A percentile compares a stretch with the other conserved stretches of the same genome.
Evolutionary conservation across 2,888 invertebrate genomes (phyloP).

Genomic region (Microchrysa polita): DNA sequence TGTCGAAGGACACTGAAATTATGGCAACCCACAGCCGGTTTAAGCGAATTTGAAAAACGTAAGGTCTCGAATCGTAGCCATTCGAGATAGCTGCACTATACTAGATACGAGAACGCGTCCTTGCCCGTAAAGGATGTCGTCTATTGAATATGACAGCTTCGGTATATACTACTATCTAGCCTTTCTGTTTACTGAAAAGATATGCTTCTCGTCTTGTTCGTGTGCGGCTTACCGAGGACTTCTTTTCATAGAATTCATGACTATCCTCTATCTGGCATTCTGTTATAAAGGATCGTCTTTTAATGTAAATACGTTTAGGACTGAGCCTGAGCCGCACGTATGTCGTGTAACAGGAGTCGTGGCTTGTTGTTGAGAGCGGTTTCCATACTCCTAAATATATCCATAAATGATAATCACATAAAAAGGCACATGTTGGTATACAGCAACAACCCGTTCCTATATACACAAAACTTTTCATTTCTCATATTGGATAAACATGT

Average conservation of each 20-base stretch:
- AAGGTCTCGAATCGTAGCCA: slow-evolving; percentile 24
- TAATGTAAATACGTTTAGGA: slow-evolving; percentile 43
- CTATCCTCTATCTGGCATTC: slow-evolving; percentile 39
- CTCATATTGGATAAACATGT: no score
- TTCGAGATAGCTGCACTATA: not conserved
- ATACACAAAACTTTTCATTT: no score
- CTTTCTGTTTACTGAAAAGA: slow-evolving; percentile 29
- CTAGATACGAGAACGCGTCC: no score
- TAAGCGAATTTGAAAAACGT: not conserved
- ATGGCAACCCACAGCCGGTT: slow-evolving; percentile 14
- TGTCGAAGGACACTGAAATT: no score
- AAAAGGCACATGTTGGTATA: no score
- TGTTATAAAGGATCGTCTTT: slow-evolving; percentile 37
- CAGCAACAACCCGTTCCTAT: no score
- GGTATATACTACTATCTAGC: slow-evolving; percentile 11
- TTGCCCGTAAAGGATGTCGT: no score
- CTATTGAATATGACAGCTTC: no score
- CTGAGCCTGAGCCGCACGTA: no score
- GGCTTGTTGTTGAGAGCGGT: slow-evolving; percentile 25
- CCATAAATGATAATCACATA: no score
- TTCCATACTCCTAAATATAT: no score
- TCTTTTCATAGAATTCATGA: slow-evolving; percentile 38
- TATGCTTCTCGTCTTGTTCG: slow-evolving; percentile 16
- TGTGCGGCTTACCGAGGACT: slow-evolving; percentile 27
- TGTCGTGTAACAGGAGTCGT: slow-evolving; percentile 22